Conservation (phyloP, 1,140 invertebrate species). For the Drosophila truncata region DNA sequence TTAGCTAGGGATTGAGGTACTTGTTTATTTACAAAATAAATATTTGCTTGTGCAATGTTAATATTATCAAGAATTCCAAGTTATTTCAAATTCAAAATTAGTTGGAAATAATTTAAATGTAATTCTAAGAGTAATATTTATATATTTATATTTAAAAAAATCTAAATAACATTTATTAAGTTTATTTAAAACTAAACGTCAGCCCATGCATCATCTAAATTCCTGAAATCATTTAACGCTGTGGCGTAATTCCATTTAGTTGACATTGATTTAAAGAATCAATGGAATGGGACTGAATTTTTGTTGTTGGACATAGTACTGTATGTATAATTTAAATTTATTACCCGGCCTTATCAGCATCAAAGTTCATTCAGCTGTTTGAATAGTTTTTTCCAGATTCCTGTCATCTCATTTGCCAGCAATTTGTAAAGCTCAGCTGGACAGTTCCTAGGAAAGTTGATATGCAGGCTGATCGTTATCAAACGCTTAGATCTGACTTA, state of each 20-base stretch:
- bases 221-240: neutral
- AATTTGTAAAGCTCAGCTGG: conserved; percentile 44
- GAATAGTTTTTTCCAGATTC: conserved; percentile 40
- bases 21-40: neutral
- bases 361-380: conserved; percentile 60
- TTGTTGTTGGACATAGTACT: conserved; percentile 17
- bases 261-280: conserved; percentile 19
- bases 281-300: conserved; percentile 8
- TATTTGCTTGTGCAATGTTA: neutral
- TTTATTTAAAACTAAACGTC: neutral
- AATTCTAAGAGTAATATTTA: neutral
- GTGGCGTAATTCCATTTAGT: conserved; percentile 14
- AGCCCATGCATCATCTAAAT: neutral
- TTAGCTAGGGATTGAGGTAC: neutral
- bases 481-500: conserved; percentile 30
- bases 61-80: too few relatives aligned
- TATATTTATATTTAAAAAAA: neutral
- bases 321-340: conserved; percentile 35
- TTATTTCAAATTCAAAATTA: neutral
- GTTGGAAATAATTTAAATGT: neutral
- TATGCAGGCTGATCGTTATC: conserved; percentile 48
- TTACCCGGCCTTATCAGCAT: conserved; percentile 48
- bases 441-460: conserved; percentile 41
- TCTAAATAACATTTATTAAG: neutral
- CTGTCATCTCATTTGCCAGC: conserved; percentile 40